A percentile compares a stretch with the other conserved stretches of the same genome.
Evolutionary conservation across 2,888 invertebrate species (phyloP).

Genomic region (Cremastobaeus sp.): DNA sequence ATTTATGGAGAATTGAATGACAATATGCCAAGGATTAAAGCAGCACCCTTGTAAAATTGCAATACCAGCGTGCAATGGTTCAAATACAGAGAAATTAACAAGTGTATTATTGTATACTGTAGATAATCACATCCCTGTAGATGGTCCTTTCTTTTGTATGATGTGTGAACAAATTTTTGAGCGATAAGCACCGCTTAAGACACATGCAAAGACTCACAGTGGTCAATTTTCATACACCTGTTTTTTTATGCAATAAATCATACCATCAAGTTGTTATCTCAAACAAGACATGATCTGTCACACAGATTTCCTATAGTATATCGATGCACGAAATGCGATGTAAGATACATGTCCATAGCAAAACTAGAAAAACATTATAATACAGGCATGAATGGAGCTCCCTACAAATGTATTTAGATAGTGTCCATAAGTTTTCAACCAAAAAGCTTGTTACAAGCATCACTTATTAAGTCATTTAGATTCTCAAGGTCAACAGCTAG

Average conservation of each 20-base stretch:
- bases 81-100: constrained; percentile 70
- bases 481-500: constrained; percentile 70
- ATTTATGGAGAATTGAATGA: constrained; percentile 74
- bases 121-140: constrained; percentile 73
- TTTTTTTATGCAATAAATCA: constrained; percentile 74
- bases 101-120: constrained; percentile 71
- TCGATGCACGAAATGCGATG: constrained; percentile 73
- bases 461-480: constrained; percentile 74
- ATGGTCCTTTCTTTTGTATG: constrained; percentile 80
- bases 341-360: constrained; percentile 69
- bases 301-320: constrained; percentile 73
- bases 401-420: constrained; percentile 73
- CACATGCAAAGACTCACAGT: constrained; percentile 81
- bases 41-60: constrained; percentile 68
- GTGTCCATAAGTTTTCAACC: constrained; percentile 73
- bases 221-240: constrained; percentile 80
- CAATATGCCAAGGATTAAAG: constrained; percentile 73
- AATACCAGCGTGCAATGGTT: constrained; percentile 74
- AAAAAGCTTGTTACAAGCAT: constrained; percentile 75
- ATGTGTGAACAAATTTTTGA: constrained; percentile 81
- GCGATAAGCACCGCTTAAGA: constrained; percentile 80
- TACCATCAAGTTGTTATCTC: constrained; percentile 73
- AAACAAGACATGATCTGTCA: constrained; percentile 76
- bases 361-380: constrained; percentile 71
- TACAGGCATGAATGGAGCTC: constrained; percentile 66